Evolutionary conservation across 2,888 invertebrate genomes (phyloP), one percentile per base, ranked within the genome.

Genomic region (Agrotis ipsilon): DNA sequence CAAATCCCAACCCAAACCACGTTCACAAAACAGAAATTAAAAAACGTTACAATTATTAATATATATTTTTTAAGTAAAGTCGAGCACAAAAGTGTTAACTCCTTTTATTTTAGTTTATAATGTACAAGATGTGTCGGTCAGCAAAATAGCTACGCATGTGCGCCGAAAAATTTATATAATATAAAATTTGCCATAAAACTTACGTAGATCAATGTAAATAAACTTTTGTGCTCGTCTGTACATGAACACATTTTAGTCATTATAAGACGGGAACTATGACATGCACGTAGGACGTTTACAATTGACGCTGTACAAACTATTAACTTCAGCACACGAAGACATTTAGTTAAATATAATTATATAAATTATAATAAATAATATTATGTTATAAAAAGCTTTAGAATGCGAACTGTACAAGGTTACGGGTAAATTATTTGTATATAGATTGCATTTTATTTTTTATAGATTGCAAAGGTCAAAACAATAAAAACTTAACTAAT

Each of bases 1-100:
- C 94, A 94, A 94, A 90, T 93, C 86, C 95, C 94, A 94, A 92
- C 94, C 94, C 90, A 91, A 94, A 95, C 94, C 95, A 92, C 89
- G 86, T 85, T 89, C 90, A 94, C 92, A 92, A 90, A 92, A 90
- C 83, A 85, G 81, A 81, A 87, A 85, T 74, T 76, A 84, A 84
- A 84, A 89, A 85, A 89, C 89, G 89, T 86, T 84, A 88, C 84
- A 86, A 74, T 78, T 83, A 85, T 86, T 84, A 84, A 74, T 68
- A 74, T 68, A 11, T 11, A 9, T 48, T 45, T 66, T 74, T 74
- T 72, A 69, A 60, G 88, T 89, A 91, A 71, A 90, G 86, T 87
- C 89, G 88, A 86, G 89, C 84, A 88, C 89, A 88, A 89, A 90
- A 82, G 77, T 59, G 62, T 27, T 70, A 59, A 60, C 45, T 21